Conservation (phyloP, 2,797 vertebrate genomes). For the Brachyrhaphis roseni region DNA sequence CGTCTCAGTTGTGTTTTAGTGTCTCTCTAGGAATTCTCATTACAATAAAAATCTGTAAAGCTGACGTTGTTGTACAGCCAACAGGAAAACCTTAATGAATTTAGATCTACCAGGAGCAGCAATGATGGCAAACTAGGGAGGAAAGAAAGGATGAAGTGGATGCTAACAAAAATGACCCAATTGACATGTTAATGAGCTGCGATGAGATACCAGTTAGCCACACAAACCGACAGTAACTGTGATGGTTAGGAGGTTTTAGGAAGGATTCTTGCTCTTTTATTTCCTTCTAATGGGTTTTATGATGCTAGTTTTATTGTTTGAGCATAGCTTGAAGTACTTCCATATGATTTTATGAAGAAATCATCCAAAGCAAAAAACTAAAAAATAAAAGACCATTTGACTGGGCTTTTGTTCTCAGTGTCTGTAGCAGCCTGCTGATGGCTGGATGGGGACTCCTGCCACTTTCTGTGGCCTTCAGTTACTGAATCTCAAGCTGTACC, state of each 20-base stretch:
- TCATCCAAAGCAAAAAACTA: neutral
- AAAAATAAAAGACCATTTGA: neutral
- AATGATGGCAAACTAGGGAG: neutral
- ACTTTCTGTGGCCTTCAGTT: neutral
- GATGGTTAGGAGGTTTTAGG: neutral
- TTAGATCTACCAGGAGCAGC: neutral
- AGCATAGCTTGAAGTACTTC: neutral
- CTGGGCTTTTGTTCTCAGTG: neutral
- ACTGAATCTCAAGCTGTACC: neutral
- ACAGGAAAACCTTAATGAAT: neutral
- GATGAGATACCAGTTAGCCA: neutral
- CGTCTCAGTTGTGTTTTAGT: neutral
- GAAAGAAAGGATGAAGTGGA: neutral
- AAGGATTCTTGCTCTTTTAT: neutral
- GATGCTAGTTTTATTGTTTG: neutral
- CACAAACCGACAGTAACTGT: neutral
- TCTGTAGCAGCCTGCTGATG: neutral
- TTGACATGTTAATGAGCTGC: conserved; percentile 1
- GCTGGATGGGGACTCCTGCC: neutral
- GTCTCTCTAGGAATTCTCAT: neutral
- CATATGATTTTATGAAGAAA: neutral
- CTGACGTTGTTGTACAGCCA: neutral
- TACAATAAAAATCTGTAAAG: neutral
- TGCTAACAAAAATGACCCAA: neutral
- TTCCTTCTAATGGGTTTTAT: neutral